Base-by-base conservation (phyloP, 2,113 vertebrate genomes). In the Labeo catla region DNA sequence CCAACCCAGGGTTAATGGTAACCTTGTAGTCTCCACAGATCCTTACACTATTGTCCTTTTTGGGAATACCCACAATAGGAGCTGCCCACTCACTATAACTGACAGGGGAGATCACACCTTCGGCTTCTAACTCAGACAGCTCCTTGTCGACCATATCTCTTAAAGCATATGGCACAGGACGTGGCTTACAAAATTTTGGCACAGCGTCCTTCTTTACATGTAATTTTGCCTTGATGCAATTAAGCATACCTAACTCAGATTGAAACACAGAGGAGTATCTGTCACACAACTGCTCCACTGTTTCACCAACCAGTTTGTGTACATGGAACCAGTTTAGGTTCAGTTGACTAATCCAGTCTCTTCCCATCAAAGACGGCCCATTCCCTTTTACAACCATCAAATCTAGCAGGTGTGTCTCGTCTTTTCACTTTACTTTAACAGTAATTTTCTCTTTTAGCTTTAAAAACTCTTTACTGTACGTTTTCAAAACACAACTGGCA, bases 21-120 rank as follows among this genome's bases (percentile, higher is more conserved):
- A 87, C 61, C 23, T 83, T 87, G n/a, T 85, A 85, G 39, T 85
- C 66, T 7, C 79, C 54, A 74, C 74, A 76, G 21, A 86, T 88
- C 9, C 19, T 15, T 8, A 87, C 21, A 2, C 8, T 59, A 6
- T 45, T 21, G 49, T 87, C 16, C 13, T 45, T 74, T 76, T 86
- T 89, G 0, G 49, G 49, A 63, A 81, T 54, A 19, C 19, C 76
- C 4, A 82, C 66, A 34, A 85, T 50, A 1, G 50, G 47, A 7
- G 86, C 77, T 47, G 86, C 76, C 86, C 59, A 76, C 23, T 87
- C 77, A 50, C 76, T 87, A 4, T 83, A 70, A 8, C 36, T 16
- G 7, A 47, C 23, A 5, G 57, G 76, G 12, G 76, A 81, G 28
- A 84, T 87, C 1, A 89, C 49, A 13, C 76, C 82, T 21, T 68